These are phyloP conservation scores for Hiodon alosoides DNA, from an alignment of 2,113 vertebrate genomes.

Conservation along the genomic window DNA sequence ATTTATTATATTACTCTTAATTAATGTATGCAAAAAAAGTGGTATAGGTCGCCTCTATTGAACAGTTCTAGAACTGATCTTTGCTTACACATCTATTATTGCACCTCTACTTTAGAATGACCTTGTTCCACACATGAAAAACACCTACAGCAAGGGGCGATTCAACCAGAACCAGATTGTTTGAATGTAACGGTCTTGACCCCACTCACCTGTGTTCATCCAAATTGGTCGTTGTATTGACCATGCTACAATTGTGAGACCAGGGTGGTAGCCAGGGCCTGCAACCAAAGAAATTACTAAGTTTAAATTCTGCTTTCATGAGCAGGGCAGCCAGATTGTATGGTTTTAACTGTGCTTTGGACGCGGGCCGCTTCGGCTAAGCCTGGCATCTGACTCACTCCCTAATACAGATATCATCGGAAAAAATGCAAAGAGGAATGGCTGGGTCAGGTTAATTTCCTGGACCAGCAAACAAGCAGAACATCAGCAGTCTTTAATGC, in stretches of 20 bases:
- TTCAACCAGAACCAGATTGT: no score
- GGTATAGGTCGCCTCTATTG: no score
- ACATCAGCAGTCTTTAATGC: conserved; percentile 22
- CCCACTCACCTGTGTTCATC: no score
- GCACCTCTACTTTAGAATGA: no score
- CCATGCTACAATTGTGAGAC: no score
- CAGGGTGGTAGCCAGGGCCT: background rate
- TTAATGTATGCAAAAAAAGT: background rate
- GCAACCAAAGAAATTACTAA: background rate
- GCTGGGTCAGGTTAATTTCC: conserved; percentile 17
- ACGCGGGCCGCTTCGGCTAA: background rate
- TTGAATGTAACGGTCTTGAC: no score
- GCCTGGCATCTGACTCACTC: background rate
- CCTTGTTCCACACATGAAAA: no score
- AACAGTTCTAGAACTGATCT: no score
- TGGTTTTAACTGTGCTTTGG: background rate
- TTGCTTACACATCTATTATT: no score
- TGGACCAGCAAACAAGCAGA: conserved; percentile 15
- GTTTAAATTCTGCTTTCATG: conserved; percentile 12
- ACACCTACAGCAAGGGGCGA: no score
- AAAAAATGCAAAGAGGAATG: conserved; percentile 16
- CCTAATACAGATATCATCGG: conserved; percentile 16
- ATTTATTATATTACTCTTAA: background rate
- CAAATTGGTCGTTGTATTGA: no score
- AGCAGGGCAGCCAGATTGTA: conserved; percentile 11